Evolutionary conservation across 2,113 vertebrate species (phyloP).

Genomic region (Chaetura pelagica): DNA sequence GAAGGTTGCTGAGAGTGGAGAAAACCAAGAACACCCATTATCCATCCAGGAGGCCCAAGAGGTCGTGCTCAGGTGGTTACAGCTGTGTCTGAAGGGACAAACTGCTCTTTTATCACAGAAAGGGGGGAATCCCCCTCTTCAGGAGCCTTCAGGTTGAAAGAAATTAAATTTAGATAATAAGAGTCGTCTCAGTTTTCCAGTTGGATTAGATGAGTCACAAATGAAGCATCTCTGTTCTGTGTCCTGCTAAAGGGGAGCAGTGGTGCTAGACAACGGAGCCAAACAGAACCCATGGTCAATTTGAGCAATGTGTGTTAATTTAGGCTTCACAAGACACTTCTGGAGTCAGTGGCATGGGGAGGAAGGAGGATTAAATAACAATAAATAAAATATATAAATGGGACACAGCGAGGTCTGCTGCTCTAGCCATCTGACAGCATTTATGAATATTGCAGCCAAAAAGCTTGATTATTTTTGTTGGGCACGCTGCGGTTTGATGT

Average conservation of each 20-base stretch:
- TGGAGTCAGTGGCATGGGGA: background rate
- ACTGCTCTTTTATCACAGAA: too few species aligned
- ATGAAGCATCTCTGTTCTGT: background rate
- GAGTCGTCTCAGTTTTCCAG: background rate
- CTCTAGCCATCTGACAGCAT: background rate
- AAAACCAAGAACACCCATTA: rapidly evolving
- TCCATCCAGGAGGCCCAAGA: background rate
- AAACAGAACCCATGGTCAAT: background rate
- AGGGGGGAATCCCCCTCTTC: background rate
- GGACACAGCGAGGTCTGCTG: background rate
- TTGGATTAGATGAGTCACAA: background rate
- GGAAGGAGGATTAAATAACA: background rate
- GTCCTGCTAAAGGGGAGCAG: background rate
- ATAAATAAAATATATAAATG: background rate
- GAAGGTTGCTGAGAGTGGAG: background rate
- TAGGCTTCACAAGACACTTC: background rate
- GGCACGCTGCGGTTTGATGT: background rate
- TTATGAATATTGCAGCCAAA: background rate
- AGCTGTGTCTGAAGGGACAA: rapidly evolving
- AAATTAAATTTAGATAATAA: background rate
- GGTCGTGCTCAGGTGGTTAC: too few species aligned
- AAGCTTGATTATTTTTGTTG: background rate
- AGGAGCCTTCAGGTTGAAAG: background rate
- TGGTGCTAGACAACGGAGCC: background rate
- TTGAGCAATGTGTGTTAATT: background rate